Percentiles rank a stretch among this genome's conserved stretches.
These are phyloP conservation scores for Acromyrmex echinatior DNA, from an alignment of 1,140 invertebrate genomes.

Conservation along the genomic window DNA sequence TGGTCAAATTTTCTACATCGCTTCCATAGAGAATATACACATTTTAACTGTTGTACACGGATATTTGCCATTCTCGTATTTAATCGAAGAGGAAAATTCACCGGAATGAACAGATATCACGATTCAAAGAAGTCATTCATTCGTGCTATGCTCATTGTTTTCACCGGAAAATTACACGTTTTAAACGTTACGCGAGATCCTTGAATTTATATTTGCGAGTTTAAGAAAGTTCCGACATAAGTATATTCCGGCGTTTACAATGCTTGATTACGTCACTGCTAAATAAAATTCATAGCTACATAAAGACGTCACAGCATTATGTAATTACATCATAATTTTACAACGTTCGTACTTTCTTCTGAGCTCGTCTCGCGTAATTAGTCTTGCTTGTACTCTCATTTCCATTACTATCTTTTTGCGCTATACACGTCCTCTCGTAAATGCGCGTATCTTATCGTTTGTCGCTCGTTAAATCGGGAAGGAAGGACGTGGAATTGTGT, in stretches of 20 bases:
- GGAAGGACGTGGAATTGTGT: constrained; percentile 56
- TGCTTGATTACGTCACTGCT: constrained; percentile 13
- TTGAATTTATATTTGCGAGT: constrained; percentile 35
- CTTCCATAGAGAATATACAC: background rate
- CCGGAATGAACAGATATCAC: background rate
- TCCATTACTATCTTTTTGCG: constrained; percentile 20
- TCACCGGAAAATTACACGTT: constrained; percentile 13
- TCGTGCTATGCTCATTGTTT: background rate
- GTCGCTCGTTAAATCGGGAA: constrained; percentile 41
- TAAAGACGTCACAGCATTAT: constrained; percentile 31
- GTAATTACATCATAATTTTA: constrained; percentile 43
- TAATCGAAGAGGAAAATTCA: background rate
- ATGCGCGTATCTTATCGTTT: background rate
- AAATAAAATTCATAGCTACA: constrained; percentile 24
- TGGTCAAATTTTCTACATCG: background rate
- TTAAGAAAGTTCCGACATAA: constrained; percentile 18
- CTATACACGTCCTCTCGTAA: background rate
- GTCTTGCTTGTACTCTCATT: constrained; percentile 14
- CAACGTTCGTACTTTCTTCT: background rate
- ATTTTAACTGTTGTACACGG: background rate
- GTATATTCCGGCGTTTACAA: constrained; percentile 13
- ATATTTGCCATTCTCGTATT: constrained; percentile 5
- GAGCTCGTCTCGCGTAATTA: background rate
- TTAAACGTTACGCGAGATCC: constrained; percentile 14
- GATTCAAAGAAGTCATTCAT: constrained; percentile 17